Conservation (phyloP, 2,113 vertebrate genomes). For the Phaethon lepturus region DNA sequence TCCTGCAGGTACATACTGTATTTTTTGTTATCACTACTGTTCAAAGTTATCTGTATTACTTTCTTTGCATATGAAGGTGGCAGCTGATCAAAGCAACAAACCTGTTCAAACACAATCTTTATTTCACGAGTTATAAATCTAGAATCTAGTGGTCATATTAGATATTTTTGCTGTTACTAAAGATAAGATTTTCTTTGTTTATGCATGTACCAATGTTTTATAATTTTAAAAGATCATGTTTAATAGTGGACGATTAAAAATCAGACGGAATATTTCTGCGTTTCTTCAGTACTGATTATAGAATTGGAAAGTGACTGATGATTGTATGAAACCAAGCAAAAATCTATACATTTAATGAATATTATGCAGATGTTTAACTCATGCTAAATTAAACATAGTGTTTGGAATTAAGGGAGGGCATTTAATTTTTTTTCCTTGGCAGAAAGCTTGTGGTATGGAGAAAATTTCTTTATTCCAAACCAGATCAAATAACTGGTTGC, state of each 20-base stretch:
- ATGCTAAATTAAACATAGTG: neutral
- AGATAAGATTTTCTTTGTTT: neutral
- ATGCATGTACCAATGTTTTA: neutral
- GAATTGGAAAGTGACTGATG: neutral
- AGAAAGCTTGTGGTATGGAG: neutral
- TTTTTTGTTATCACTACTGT: constrained; percentile 49
- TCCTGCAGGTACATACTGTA: constrained; percentile 89
- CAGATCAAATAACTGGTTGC: neutral
- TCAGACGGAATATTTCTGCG: neutral
- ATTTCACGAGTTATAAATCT: neutral
- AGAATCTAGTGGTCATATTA: neutral
- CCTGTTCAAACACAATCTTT: constrained; percentile 35
- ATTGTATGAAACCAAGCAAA: neutral
- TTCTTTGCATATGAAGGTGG: constrained; percentile 52
- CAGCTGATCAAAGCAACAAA: constrained; percentile 42
- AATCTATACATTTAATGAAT: neutral
- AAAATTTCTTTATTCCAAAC: neutral
- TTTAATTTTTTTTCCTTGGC: neutral
- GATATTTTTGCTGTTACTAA: neutral
- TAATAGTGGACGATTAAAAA: neutral
- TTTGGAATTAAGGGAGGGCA: neutral
- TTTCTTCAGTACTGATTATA: neutral
- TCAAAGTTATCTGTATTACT: constrained; percentile 55
- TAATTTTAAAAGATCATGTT: neutral
- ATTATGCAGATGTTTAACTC: neutral